phyloP scores from a whole-genome alignment of 2,113 vertebrate genomes.

The Catagonus wagneri region DNA sequence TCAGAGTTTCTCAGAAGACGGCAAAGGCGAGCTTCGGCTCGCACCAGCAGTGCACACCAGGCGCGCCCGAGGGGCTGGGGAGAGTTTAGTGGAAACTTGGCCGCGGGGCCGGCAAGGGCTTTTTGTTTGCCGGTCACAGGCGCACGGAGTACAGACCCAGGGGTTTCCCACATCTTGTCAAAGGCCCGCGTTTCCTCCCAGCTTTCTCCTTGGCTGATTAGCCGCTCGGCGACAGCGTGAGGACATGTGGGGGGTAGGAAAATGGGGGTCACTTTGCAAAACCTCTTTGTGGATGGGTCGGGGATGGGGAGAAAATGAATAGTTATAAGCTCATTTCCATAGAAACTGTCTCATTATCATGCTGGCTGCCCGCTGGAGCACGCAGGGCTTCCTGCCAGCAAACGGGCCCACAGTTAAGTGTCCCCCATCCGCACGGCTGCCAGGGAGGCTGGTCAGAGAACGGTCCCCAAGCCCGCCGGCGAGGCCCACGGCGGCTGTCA shows the following conservation, averaged over 20 bases:
- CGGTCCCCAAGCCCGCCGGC: conserved; percentile 23
- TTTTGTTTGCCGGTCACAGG: conserved; percentile 82
- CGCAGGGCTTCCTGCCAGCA: conserved; percentile 67
- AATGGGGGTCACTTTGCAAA: conserved; percentile 76
- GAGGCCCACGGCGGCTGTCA: neutral
- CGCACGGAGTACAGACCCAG: neutral
- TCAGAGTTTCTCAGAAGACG: conserved; percentile 4
- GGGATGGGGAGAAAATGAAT: conserved; percentile 79
- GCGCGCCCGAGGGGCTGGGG: neutral
- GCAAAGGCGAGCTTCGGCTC: neutral
- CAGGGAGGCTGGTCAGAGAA: conserved; percentile 20
- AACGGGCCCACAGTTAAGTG: conserved; percentile 56
- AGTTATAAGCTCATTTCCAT: conserved; percentile 77
- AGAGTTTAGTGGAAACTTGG: conserved; percentile 60
- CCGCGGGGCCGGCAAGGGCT: neutral
- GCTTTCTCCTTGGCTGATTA: conserved; percentile 63
- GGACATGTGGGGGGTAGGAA: conserved; percentile 80
- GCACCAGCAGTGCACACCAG: neutral
- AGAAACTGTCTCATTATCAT: conserved; percentile 76
- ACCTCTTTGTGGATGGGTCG: conserved; percentile 78
- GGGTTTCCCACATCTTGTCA: conserved; percentile 76
- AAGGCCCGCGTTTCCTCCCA: conserved; percentile 60
- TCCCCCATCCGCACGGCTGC: conserved; percentile 58
- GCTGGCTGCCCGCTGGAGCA: conserved; percentile 72
- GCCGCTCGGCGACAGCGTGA: conserved; percentile 68